phyloP scores from a whole-genome alignment of 2,888 invertebrate genomes.

The Glyphotaelius pellucidus region DNA sequence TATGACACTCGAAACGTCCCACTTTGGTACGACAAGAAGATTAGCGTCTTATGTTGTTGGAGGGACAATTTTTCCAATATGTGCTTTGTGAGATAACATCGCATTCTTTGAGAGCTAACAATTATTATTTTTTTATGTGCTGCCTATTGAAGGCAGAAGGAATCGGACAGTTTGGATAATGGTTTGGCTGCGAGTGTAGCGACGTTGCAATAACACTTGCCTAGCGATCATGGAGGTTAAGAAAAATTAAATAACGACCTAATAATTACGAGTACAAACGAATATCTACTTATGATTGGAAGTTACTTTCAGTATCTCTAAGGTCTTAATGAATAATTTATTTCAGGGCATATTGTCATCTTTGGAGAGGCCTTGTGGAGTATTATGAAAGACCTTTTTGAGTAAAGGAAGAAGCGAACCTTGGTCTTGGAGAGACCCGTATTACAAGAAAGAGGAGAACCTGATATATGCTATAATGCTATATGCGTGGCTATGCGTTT shows the following conservation, averaged over 20 bases:
- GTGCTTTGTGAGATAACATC: conserved; percentile 40
- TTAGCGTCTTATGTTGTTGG: conserved; percentile 9
- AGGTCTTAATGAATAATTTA: no score
- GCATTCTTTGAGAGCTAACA: conserved; percentile 4
- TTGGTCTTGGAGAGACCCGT: no score
- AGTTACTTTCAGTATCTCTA: no score
- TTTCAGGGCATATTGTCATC: no score
- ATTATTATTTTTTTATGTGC: conserved; percentile 26
- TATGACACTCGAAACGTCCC: conserved; percentile 46
- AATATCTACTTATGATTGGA: no score
- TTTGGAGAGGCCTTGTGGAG: no score
- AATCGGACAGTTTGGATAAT: background rate
- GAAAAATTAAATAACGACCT: background rate
- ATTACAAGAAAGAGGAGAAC: no score
- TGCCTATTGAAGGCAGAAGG: background rate
- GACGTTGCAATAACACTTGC: background rate
- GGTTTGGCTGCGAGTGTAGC: background rate
- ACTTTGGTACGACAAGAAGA: conserved; percentile 32
- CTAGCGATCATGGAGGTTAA: background rate
- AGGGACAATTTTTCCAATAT: conserved; percentile 20
- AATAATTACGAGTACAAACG: background rate
- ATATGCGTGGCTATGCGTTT: no score
- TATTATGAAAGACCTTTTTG: no score
- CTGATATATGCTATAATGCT: no score
- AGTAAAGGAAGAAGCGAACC: no score